Conservation (phyloP, 2,113 vertebrate species). For the Panthera tigris region DNA sequence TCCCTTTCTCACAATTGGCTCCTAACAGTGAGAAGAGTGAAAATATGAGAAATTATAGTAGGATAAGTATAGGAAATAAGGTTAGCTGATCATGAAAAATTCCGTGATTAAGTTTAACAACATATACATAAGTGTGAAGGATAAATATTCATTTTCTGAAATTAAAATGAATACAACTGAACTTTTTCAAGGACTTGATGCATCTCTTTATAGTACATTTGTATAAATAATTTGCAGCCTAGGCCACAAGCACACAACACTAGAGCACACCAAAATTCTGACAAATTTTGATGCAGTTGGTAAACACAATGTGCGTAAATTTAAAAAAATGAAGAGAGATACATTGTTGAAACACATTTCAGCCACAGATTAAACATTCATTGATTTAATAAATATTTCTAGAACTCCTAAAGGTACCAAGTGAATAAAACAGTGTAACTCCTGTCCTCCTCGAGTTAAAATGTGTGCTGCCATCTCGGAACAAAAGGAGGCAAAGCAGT, state of each 20-base stretch:
- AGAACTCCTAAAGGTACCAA: not conserved
- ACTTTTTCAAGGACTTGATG: not conserved
- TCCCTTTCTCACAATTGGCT: not conserved
- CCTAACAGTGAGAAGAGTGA: not conserved
- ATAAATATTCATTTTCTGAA: not conserved
- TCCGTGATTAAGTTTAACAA: slow-evolving; percentile 24
- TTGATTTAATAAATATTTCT: slow-evolving; percentile 26
- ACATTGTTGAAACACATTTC: not conserved
- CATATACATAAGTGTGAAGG: not conserved
- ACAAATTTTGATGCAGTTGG: not conserved
- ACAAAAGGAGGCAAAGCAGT: not conserved
- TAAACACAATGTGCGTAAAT: not conserved
- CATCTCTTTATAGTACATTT: not conserved
- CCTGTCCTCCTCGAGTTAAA: not conserved
- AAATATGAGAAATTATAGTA: not conserved
- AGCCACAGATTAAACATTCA: not conserved
- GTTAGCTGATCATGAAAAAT: not conserved
- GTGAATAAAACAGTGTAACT: not conserved
- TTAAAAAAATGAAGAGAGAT: not conserved
- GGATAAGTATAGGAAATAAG: not conserved
- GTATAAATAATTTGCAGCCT: not conserved
- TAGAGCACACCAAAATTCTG: not conserved
- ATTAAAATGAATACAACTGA: not conserved
- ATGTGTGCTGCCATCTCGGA: not conserved
- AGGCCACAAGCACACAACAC: not conserved